Evolutionary conservation across 1,140 invertebrate genomes (phyloP).

Genomic region (Tetramorium parvispinum): DNA sequence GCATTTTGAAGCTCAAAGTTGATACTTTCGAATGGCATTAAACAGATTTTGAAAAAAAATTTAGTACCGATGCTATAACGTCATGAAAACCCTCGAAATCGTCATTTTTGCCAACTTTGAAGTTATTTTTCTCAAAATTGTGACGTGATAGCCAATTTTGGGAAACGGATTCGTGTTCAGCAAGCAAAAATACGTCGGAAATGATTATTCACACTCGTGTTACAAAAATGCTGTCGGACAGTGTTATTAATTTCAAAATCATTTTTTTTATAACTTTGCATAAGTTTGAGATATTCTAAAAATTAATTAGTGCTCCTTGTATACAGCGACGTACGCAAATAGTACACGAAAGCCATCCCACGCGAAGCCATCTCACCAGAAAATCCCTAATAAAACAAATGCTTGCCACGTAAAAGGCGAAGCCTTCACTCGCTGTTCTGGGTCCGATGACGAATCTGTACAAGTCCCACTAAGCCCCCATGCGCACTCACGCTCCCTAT

Average conservation of each 20-base stretch:
- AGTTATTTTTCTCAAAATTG: too few species aligned
- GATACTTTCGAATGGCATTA: too few species aligned
- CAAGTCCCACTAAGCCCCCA: slow-evolving; percentile 35
- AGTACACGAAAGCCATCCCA: neutral
- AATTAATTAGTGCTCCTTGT: neutral
- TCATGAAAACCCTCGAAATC: too few species aligned
- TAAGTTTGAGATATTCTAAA: neutral
- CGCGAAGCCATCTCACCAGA: slow-evolving; percentile 7
- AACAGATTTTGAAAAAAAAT: too few species aligned
- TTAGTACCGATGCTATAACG: too few species aligned
- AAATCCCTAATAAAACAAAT: slow-evolving; percentile 44
- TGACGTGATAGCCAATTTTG: too few species aligned
- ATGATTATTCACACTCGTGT: too few species aligned
- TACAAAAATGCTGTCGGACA: too few species aligned
- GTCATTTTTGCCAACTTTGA: too few species aligned
- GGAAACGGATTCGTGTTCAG: too few species aligned
- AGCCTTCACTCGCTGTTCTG: slow-evolving; percentile 21
- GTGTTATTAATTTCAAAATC: neutral
- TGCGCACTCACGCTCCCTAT: slow-evolving; percentile 20
- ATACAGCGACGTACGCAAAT: neutral
- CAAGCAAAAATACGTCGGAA: too few species aligned
- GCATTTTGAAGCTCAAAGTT: too few species aligned
- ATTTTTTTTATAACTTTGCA: neutral
- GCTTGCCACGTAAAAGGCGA: slow-evolving; percentile 28
- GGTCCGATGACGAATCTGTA: slow-evolving; percentile 62